Evolutionary conservation across 2,113 vertebrate species (phyloP), one percentile per base, ranked within the genome.

Genomic region (Callipepla squamata): DNA sequence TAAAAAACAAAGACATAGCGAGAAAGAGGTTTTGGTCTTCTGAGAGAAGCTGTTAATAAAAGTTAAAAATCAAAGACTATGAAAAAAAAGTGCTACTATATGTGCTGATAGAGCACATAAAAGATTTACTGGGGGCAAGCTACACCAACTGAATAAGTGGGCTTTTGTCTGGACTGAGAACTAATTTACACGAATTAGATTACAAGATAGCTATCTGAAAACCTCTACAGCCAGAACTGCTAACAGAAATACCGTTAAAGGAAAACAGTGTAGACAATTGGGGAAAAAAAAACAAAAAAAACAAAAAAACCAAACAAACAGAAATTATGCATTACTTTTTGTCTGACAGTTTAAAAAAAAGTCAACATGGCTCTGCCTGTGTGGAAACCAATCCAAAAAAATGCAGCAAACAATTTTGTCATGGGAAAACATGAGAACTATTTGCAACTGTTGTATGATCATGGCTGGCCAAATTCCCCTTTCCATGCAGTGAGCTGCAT

Each of bases 181-280:
- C 78, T 85, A 95, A 96, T 83, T 93, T 92, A 80, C 92, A 88
- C 44, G 93, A 94, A 88, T 95, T 93, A 92, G 94, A 95, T 96
- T 96, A 93, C 59, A 0, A 92, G 90, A 93, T 95, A 96, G 66
- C 65, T 83, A 78, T 25, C 68, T 85, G 45, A 69, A 84, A 95
- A 80, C 53, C 45, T 78, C 80, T 74, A 55, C 4, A 13, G 53
- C 40, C 38, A 83, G 82, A 83, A 55, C 38, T 67, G 48, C n/a
- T 85, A 89, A 80, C 67, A 89, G 58, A 87, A 81, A 92, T 23
- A 55, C 66, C 55, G 68, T 76, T 58, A 80, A 51, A 78, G 42
- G 38, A 93, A 87, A 93, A 32, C 1, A 6, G 51, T 1, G 2
- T 68, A 82, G 67, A 85, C 48, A 62, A 73, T 26, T 50, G 77